Evolutionary conservation across 2,888 invertebrate genomes (phyloP).

Genomic region (Dryobota labecula): DNA sequence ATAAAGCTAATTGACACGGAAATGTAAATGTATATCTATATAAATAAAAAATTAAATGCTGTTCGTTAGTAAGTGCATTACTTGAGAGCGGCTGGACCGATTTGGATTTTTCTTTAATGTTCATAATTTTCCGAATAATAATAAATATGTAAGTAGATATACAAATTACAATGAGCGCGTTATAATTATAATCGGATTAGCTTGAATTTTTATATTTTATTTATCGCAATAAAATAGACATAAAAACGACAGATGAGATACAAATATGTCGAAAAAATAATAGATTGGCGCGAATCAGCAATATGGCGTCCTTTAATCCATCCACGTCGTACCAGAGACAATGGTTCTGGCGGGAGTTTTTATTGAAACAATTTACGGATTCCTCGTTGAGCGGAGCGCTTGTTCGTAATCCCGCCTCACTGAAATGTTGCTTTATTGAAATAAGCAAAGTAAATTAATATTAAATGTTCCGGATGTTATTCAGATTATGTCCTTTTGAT

Average conservation of each 20-base stretch:
- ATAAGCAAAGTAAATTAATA: conserved; percentile 22
- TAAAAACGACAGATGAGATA: conserved; percentile 16
- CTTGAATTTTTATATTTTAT: not conserved
- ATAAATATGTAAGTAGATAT: no score
- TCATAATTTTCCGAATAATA: no score
- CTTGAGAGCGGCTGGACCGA: no score
- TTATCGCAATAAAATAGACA: conserved; percentile 1
- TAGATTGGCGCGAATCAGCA: conserved; percentile 40
- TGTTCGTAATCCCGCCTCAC: conserved; percentile 39
- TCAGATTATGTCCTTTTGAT: conserved; percentile 36
- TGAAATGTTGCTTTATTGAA: conserved; percentile 40
- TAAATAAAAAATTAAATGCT: no score
- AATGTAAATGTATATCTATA: no score
- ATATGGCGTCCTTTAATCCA: conserved; percentile 60
- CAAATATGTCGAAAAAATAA: conserved; percentile 26
- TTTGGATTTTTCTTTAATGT: no score
- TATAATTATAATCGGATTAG: not conserved
- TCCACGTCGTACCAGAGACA: conserved; percentile 44
- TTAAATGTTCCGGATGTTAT: conserved; percentile 20
- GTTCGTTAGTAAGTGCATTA: no score
- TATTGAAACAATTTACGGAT: conserved; percentile 51
- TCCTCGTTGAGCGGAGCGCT: conserved; percentile 17
- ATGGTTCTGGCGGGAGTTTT: conserved; percentile 44
- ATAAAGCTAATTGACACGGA: no score
- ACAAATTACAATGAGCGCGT: not conserved